Evolutionary conservation across 1,140 invertebrate species (phyloP), one percentile per base, ranked within the genome.

Genomic region (Metaphire vulgaris): DNA sequence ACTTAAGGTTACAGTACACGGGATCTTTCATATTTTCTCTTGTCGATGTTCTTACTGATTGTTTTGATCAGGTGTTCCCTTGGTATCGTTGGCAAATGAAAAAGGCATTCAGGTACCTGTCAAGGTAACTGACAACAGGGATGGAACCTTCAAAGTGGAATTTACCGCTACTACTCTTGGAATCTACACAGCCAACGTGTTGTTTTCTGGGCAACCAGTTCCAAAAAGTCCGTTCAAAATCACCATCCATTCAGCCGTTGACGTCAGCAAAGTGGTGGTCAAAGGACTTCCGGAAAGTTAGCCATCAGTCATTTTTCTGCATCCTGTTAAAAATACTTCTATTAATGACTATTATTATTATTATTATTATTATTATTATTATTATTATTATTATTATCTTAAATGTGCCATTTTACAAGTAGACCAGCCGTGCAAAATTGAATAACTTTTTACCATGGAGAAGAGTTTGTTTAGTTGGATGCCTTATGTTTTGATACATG

Each of bases 61-160:
- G n/a, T n/a, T n/a, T n/a, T n/a, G n/a, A n/a, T n/a, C 41, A 56
- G 41, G 41, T 56, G 6, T 56, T 21, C 41, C 41, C 21, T 21
- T 12, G 41, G 21, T 56, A 56, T 12, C 41, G 6, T 6, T 56
- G 21, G 21, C 41, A 56, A 91, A 92, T 80, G 91, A 92, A 68
- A 90, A 92, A 65, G 91, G 90, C 6, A 87, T 84, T 65, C 85
- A 91, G 79, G 87, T 95, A n/a, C 92, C 92, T 1, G 88, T 93
- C 66, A 88, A 90, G 32, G 87, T 94, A 12, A 90, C 89, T 29
- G 92, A 94, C 81, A 93, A 94, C 82, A 90, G 92, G 67, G 92
- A 95, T 85, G 91, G 90, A 64, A 92, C 92, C 0, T 94, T 92
- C 80, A 83, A 76, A 15, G 79, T 73, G 26, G 72, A 73, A 30